Evolutionary conservation across 2,113 vertebrate species (phyloP), one percentile per base, ranked within the genome.

Genomic region (Megaptera novaeangliae): DNA sequence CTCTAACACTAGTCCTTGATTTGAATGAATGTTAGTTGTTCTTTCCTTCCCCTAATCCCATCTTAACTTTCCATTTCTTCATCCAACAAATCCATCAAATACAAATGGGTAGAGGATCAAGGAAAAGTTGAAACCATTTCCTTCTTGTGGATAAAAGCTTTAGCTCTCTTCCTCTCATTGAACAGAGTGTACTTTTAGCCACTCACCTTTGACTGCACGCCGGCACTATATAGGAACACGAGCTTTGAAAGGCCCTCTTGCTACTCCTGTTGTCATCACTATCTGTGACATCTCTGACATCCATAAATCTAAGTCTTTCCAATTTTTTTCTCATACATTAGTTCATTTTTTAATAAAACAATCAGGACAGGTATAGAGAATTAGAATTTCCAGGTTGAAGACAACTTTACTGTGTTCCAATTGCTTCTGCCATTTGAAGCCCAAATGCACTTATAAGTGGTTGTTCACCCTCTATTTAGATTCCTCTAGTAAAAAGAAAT

Each of bases 331-430:
- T 88, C 23, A 20, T 29, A 41, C 1, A 3, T 61, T 69, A 39
- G 64, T 69, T 92, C 41, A 88, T 52, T 69, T 57, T 61, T 77
- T 10, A 59, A 77, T 66, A 83, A 59, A 82, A 68, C 69, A 75
- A 74, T 29, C 23, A 25, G 14, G 25, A 15, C 2, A 72, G 12
- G 27, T 36, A 6, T 25, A 74, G 20, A 87, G 59, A 72, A 71
- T 63, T 74, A 29, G 27, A 94, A 21, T 83, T 88, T 88, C 18
- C 29, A 77, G 14, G 9, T 61, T 68, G 39, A 83, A n/a, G 49
- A 52, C 27, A 75, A 52, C 20, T 14, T 88, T 84, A 20, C 57
- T 77, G 25, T 69, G 49, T 92, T 69, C 13, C 52, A 71, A 4
- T 21, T 23, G 20, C 8, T 61, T 74, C 11, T 83, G 29, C 20